Evolutionary conservation across 2,113 vertebrate genomes (phyloP), one percentile per base, ranked within the genome.

Genomic region (Megaceryle maxima): DNA sequence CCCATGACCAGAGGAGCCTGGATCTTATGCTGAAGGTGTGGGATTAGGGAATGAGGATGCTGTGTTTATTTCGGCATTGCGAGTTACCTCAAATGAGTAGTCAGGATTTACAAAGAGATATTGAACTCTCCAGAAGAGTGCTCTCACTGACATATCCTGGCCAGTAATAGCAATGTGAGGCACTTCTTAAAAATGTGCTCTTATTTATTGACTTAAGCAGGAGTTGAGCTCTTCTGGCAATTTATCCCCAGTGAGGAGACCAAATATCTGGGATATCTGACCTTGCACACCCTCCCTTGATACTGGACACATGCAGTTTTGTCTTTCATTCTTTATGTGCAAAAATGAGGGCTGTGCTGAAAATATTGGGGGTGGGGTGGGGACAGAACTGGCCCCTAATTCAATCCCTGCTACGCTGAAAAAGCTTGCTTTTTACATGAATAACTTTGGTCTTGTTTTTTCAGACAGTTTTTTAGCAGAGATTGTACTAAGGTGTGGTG

Each of bases 121-220:
- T 3, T 46, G 59, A 84, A 76, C 22, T 64, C 44, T 55, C 83
- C 0, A 5, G 50, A 83, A 84, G 25, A 92, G 35, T 1, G 2
- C 18, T 78, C 77, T 87, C 69, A 25, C 44, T 64, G 31, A 13
- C 29, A 31, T 62, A 62, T 24, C 70, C 73, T 67, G 62, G 46
- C 67, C 74, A 46, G 22, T 79, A 94, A 87, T 56, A 92, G 33
- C 55, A 37, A 19, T 14, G 26, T 50, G 37, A 84, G 46, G 21
- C 83, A 55, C 31, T 87, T 63, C 28, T 67, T 81, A 57, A 72
- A 95, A 92, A 67, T 67, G 43, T 62, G 1, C 57, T 62, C 13
- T 82, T 82, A 85, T 91, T 92, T 95, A 69, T 62, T 87, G 79
- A 55, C 63, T 37, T 79, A 81, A 82, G 35, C 37, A 70, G 66